Evolutionary conservation across 2,888 invertebrate genomes (phyloP).

Genomic region (Panorpa germanica): DNA sequence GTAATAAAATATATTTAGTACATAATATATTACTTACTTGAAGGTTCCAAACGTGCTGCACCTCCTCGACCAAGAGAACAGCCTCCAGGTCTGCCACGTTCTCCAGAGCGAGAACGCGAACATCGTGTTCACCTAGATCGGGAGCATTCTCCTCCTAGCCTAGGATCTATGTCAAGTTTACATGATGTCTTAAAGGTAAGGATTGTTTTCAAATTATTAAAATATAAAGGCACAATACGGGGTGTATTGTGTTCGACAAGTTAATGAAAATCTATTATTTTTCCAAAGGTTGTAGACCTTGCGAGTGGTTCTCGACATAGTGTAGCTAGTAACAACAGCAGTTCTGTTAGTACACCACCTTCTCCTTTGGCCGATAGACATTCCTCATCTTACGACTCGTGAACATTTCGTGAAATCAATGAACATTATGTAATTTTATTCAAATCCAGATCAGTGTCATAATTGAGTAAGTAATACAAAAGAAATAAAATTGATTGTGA

Average conservation of each 20-base stretch:
- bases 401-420: no score
- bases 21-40: conserved; percentile 10
- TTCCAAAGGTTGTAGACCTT: conserved; percentile 14
- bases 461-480: no score
- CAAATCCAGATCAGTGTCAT: no score
- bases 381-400: conserved; percentile 15
- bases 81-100: conserved; percentile 36
- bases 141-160: conserved; percentile 45
- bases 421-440: no score
- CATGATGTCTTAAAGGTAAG: conserved; percentile 45
- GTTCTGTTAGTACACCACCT: conserved; percentile 15
- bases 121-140: no score
- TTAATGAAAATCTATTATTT: conserved; percentile 3
- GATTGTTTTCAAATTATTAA: conserved; percentile 6
- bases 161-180: conserved; percentile 59
- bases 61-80: conserved; percentile 36
- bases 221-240: conserved; percentile 8
- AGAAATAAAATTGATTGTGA: no score
- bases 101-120: no score
- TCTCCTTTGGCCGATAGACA: conserved; percentile 15
- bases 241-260: conserved; percentile 8
- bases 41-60: conserved; percentile 19
- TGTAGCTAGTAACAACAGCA: conserved; percentile 15
- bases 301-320: conserved; percentile 15
- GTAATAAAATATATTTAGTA: conserved; percentile 1